phyloP scores from a whole-genome alignment of 2,113 vertebrate species.

The Daubentonia madagascariensis region DNA sequence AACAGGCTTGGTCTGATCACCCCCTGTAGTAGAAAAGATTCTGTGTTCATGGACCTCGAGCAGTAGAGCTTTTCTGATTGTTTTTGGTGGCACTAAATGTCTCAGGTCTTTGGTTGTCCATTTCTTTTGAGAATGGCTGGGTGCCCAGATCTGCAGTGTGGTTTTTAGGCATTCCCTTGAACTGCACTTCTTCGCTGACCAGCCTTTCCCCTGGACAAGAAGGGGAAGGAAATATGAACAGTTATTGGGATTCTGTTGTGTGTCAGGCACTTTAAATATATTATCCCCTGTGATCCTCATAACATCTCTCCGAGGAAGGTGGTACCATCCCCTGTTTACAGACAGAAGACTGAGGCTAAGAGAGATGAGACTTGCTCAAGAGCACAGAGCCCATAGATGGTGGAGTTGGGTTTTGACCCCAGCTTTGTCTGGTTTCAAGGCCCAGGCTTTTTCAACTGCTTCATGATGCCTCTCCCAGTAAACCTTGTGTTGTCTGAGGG shows the following conservation, averaged over 20 bases:
- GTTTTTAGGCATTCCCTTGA: constrained; percentile 16
- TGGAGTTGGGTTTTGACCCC: not conserved
- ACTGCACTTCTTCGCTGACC: not conserved
- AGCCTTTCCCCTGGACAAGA: not conserved
- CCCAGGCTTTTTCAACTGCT: not conserved
- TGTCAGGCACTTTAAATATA: not conserved
- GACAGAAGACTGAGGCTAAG: not conserved
- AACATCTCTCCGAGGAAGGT: not conserved
- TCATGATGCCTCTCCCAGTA: not conserved
- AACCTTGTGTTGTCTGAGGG: not conserved
- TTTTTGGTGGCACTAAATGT: not conserved
- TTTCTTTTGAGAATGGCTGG: not conserved
- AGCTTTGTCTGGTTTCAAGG: not conserved
- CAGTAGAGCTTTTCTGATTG: not conserved
- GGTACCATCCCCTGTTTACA: not conserved
- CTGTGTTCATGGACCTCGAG: not conserved
- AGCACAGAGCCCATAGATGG: not conserved
- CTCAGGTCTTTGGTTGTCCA: not conserved
- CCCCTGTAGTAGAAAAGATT: not conserved
- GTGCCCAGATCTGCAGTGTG: not conserved
- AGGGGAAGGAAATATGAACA: not conserved
- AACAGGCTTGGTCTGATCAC: not conserved
- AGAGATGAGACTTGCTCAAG: not conserved
- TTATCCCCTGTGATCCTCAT: not conserved
- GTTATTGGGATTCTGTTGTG: not conserved